Percentiles rank a stretch among this genome's conserved stretches.
phyloP scores from a whole-genome alignment of 1,140 invertebrate species.

The Papilio machaon region DNA sequence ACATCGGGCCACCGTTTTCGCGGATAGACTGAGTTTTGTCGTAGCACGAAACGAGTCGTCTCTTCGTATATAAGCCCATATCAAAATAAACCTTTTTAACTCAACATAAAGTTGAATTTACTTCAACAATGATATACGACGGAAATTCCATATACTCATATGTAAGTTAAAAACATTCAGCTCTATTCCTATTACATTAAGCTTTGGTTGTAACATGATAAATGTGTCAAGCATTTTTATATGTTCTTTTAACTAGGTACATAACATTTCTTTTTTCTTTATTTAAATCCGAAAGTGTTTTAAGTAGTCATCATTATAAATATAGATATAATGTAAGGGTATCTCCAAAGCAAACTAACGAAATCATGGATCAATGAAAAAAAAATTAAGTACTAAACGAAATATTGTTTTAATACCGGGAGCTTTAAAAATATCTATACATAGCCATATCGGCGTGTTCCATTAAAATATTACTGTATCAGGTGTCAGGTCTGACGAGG shows the following conservation, averaged over 20 bases:
- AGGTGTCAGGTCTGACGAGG: neutral
- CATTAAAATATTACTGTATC: neutral
- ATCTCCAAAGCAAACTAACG: no score
- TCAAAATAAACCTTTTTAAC: neutral
- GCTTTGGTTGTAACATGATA: neutral
- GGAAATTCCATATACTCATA: neutral
- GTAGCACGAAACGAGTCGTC: conserved; percentile 18
- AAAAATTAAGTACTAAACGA: no score
- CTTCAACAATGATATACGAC: neutral
- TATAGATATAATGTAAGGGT: no score
- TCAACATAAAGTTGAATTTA: conserved; percentile 1
- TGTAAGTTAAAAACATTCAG: conserved; percentile 7
- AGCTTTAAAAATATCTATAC: neutral
- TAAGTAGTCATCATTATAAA: neutral
- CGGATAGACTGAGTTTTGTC: conserved; percentile 35
- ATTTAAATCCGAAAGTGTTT: neutral
- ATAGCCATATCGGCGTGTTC: neutral
- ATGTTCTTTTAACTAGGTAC: neutral
- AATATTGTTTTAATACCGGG: neutral
- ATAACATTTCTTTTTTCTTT: neutral
- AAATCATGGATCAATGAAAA: no score
- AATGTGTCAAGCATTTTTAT: neutral
- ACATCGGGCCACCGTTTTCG: conserved; percentile 37
- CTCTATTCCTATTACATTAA: conserved; percentile 18
- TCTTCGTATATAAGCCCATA: neutral